These are phyloP conservation scores for Herpailurus yagouaroundi DNA, from an alignment of 2,113 vertebrate genomes.

Conservation along the genomic window DNA sequence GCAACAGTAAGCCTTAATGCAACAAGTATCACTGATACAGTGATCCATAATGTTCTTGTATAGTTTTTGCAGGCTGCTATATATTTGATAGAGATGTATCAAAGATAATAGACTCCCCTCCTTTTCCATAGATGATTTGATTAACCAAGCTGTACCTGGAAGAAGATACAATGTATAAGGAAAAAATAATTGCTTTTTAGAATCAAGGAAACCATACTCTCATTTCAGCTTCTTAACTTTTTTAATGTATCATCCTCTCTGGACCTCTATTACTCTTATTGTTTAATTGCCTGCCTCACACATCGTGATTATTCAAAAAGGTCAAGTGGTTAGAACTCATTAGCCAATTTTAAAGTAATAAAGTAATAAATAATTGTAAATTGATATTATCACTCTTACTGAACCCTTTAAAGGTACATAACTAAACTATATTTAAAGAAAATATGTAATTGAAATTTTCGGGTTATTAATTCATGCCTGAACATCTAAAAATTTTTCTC, in stretches of 20 bases:
- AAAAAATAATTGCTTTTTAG: not conserved
- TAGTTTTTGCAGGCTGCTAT: not conserved
- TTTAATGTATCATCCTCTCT: not conserved
- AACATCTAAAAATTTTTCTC: not conserved
- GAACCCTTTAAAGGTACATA: not conserved
- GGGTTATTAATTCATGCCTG: not conserved
- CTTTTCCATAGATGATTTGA: not conserved
- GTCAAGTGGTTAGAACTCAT: not conserved
- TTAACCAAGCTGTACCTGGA: not conserved
- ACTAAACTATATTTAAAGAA: not conserved
- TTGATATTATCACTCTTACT: not conserved
- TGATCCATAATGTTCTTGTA: not conserved
- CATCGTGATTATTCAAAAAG: not conserved
- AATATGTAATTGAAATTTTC: not conserved
- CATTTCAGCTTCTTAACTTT: not conserved
- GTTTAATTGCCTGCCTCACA: not conserved
- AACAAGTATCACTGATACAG: not conserved
- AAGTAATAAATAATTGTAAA: not conserved
- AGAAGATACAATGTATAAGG: not conserved
- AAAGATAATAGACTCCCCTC: not conserved
- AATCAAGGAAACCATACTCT: not conserved
- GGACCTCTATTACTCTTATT: too few relatives aligned
- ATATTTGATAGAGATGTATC: not conserved
- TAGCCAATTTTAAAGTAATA: not conserved
- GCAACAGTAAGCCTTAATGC: not conserved